phyloP scores from a whole-genome alignment of 2,888 invertebrate species.

The Morpho achilles region DNA sequence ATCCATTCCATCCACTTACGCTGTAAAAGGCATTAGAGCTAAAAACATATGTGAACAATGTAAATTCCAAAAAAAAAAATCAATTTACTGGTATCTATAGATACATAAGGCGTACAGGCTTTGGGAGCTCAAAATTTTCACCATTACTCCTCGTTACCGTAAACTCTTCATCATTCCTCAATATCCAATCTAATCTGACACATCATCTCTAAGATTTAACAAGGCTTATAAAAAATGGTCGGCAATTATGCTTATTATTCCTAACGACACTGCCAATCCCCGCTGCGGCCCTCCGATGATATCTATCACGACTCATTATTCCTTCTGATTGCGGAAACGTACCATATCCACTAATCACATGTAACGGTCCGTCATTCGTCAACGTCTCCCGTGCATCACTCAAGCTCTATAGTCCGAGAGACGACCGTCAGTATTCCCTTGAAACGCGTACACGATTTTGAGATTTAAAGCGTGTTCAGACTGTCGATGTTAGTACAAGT shows the following conservation, averaged over 20 bases:
- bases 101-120: no score
- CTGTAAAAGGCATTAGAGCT: no score
- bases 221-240: conserved; percentile 1
- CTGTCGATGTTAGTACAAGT: no score
- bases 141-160: no score
- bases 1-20: no score
- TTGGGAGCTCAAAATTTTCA: no score
- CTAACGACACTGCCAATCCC: conserved; percentile 32
- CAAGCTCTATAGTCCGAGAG: conserved; percentile 24
- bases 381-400: conserved; percentile 60
- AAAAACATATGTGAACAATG: no score
- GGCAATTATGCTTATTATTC: conserved; percentile 17
- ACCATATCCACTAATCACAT: conserved; percentile 66
- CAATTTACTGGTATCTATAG: no score
- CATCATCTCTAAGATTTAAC: not conserved
- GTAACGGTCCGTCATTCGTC: conserved; percentile 60
- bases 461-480: no score
- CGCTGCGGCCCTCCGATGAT: conserved; percentile 28
- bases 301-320: conserved; percentile 59
- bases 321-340: conserved; percentile 57
- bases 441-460: no score
- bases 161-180: not conserved
- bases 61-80: no score
- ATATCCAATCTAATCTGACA: not conserved
- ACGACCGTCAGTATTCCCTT: not conserved